A percentile compares a stretch with the other conserved stretches of the same genome.
These are phyloP conservation scores for Danio rerio DNA, from an alignment of 2,113 vertebrate genomes.

Conservation along the genomic window DNA sequence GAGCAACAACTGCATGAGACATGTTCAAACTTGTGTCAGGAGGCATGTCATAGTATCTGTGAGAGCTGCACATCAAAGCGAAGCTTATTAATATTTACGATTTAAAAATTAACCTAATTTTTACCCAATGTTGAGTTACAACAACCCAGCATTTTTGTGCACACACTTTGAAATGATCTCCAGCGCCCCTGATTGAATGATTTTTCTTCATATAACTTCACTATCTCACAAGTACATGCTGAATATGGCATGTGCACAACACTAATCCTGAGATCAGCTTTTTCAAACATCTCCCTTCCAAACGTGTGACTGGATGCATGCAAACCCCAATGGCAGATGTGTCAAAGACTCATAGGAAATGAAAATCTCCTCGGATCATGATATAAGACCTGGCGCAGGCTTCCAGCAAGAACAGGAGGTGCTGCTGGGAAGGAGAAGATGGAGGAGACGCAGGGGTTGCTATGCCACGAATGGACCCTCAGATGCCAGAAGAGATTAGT, in stretches of 20 bases:
- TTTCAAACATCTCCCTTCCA: conserved; percentile 16
- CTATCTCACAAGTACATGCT: neutral
- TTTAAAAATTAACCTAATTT: too few relatives aligned
- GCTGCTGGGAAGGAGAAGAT: conserved; percentile 5
- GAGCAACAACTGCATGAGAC: too few relatives aligned
- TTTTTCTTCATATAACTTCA: neutral
- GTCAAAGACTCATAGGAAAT: conserved; percentile 48
- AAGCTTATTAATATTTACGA: too few relatives aligned
- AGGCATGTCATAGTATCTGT: too few relatives aligned
- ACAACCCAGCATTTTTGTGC: too few relatives aligned
- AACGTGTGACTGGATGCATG: neutral
- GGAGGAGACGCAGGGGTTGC: conserved; percentile 17
- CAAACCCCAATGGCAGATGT: conserved; percentile 21
- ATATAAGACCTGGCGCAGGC: conserved; percentile 48
- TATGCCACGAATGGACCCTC: conserved; percentile 24
- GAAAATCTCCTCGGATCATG: conserved; percentile 58
- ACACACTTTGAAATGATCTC: neutral
- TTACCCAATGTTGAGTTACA: too few relatives aligned
- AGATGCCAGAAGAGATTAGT: conserved; percentile 29
- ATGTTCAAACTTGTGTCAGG: too few relatives aligned
- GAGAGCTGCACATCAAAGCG: too few relatives aligned
- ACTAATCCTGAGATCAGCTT: conserved; percentile 12
- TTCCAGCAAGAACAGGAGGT: conserved; percentile 62
- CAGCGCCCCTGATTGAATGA: too few relatives aligned
- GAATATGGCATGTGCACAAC: conserved; percentile 1